Conservation (phyloP, 2,888 invertebrate species). For the Ophioninae sp. region DNA sequence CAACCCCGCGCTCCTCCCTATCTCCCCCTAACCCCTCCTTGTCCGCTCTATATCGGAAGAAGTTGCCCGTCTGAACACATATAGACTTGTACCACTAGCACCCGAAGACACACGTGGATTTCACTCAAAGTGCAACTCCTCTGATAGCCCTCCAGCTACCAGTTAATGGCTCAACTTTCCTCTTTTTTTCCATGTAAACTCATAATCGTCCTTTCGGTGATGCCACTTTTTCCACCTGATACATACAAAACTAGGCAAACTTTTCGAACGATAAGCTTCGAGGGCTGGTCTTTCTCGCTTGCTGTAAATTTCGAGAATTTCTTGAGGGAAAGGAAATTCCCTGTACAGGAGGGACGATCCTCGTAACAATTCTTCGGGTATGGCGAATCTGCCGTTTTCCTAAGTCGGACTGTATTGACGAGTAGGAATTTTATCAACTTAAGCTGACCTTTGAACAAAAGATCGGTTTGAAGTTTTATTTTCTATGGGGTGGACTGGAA, state of each 20-base stretch:
- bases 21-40: neutral
- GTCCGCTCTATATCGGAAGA: neutral
- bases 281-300: too few species aligned
- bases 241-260: neutral
- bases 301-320: too few species aligned
- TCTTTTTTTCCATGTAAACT: neutral
- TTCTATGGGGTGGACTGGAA: too few species aligned
- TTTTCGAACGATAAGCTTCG: neutral
- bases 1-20: neutral
- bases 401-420: too few species aligned
- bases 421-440: too few species aligned
- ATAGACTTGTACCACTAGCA: constrained; percentile 41
- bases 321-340: too few species aligned
- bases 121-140: neutral
- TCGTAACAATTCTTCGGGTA: neutral
- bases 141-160: neutral
- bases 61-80: constrained; percentile 23
- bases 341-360: neutral
- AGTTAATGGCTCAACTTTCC: neutral
- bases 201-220: neutral
- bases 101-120: neutral
- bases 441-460: too few species aligned
- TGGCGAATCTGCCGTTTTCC: too few species aligned
- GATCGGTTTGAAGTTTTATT: too few species aligned
- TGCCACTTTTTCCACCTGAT: neutral